These are phyloP conservation scores for Caenorhabditis sinica DNA, from an alignment of 2,888 invertebrate species.

Conservation along the genomic window DNA sequence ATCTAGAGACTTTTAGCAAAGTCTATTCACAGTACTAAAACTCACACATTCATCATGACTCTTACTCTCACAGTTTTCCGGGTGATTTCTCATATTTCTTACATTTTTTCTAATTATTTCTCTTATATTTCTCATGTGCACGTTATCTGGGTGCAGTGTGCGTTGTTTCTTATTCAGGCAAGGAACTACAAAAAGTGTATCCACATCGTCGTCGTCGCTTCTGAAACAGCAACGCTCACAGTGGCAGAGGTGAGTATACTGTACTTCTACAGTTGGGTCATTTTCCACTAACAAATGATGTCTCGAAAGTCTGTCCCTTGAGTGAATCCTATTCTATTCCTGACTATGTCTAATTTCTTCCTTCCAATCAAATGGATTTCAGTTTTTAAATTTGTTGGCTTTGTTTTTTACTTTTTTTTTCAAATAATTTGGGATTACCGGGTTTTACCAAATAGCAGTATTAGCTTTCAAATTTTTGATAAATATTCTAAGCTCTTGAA, in stretches of 20 bases:
- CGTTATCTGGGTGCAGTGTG: conserved; percentile 16
- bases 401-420: conserved; percentile 1
- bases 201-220: conserved; percentile 68
- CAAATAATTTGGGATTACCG: neutral
- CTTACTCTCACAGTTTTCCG: conserved; percentile 18
- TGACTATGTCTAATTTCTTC: conserved; percentile 31
- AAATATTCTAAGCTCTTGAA: too few relatives aligned
- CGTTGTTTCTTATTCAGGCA: conserved; percentile 71
- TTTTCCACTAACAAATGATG: conserved; percentile 15
- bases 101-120: neutral
- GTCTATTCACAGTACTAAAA: conserved; percentile 7
- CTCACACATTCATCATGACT: neutral
- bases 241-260: conserved; percentile 79
- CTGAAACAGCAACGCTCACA: conserved; percentile 76
- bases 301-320: conserved; percentile 17
- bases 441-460: neutral
- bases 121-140: neutral
- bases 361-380: neutral
- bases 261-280: conserved; percentile 32
- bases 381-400: conserved; percentile 27
- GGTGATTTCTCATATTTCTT: conserved; percentile 12
- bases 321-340: conserved; percentile 24
- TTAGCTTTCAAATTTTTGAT: too few relatives aligned
- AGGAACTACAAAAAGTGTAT: conserved; percentile 72
- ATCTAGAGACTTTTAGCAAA: neutral